A percentile compares a stretch with the other conserved stretches of the same genome.
Evolutionary conservation across 2,113 vertebrate species (phyloP).

Genomic region (Polypterus bichir): DNA sequence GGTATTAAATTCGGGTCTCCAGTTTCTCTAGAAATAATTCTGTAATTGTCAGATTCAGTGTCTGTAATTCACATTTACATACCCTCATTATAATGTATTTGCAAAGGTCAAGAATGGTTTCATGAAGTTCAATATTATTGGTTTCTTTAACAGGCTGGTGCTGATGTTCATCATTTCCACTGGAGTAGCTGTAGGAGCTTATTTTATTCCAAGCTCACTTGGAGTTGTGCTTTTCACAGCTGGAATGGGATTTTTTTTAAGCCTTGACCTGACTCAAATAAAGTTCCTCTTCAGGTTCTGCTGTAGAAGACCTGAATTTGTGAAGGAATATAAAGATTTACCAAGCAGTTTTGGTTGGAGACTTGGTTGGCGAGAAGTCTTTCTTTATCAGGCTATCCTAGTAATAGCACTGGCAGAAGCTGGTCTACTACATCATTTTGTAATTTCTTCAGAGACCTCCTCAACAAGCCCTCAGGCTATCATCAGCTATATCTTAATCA

Average conservation of each 20-base stretch:
- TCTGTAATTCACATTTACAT: too few relatives aligned
- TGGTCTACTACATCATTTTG: slow-evolving; percentile 67
- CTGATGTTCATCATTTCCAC: slow-evolving; percentile 76
- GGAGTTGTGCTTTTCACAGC: slow-evolving; percentile 80
- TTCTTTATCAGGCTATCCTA: slow-evolving; percentile 59
- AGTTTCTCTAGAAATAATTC: too few relatives aligned
- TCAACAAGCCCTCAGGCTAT: slow-evolving; percentile 51
- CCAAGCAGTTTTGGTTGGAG: slow-evolving; percentile 38
- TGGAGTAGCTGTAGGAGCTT: slow-evolving; percentile 61
- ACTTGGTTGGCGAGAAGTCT: slow-evolving; percentile 57
- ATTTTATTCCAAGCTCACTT: slow-evolving; percentile 79
- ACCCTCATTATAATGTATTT: too few relatives aligned
- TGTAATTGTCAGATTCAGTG: too few relatives aligned
- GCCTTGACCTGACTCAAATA: slow-evolving; percentile 77
- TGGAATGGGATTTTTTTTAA: slow-evolving; percentile 80
- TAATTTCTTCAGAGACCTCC: slow-evolving; percentile 40
- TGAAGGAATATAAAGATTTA: slow-evolving; percentile 31
- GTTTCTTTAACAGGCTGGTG: slow-evolving; percentile 63
- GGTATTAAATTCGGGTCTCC: too few relatives aligned
- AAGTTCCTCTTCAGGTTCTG: slow-evolving; percentile 44
- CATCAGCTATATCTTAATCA: slow-evolving; percentile 66
- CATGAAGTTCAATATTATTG: slow-evolving; percentile 8
- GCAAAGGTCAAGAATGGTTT: too few relatives aligned
- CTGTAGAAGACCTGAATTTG: slow-evolving; percentile 32
- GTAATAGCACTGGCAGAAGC: slow-evolving; percentile 61